phyloP scores from a whole-genome alignment of 2,113 vertebrate genomes.

The Platycercus adscitus region DNA sequence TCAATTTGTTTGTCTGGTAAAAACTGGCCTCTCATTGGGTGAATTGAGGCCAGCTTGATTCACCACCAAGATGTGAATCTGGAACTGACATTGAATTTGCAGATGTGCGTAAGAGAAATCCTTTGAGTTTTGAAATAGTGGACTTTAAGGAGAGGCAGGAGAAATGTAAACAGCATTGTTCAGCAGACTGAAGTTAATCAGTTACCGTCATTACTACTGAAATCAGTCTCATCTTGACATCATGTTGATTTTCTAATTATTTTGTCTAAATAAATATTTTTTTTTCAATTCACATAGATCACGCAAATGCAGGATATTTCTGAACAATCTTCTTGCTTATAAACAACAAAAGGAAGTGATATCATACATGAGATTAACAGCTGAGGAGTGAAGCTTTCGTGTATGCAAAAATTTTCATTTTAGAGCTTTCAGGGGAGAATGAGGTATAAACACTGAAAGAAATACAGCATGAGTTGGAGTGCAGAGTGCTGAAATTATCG shows the following conservation, averaged over 20 bases:
- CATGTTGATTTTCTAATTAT: slow-evolving; percentile 35
- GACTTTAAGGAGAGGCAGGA: slow-evolving; percentile 28
- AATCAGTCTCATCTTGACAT: slow-evolving; percentile 45
- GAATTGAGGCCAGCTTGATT: slow-evolving; percentile 71
- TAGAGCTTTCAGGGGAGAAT: neutral
- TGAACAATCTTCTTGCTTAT: slow-evolving; percentile 34
- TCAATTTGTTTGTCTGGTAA: slow-evolving; percentile 75
- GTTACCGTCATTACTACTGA: slow-evolving; percentile 28
- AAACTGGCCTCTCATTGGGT: slow-evolving; percentile 47
- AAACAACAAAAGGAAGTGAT: slow-evolving; percentile 63
- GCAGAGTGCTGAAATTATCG: slow-evolving; percentile 2
- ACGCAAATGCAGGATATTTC: slow-evolving; percentile 2
- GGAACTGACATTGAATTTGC: slow-evolving; percentile 75
- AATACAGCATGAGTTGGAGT: neutral
- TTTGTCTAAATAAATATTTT: slow-evolving; percentile 11
- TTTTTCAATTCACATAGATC: neutral
- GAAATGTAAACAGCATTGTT: slow-evolving; percentile 63
- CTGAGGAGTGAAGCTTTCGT: neutral
- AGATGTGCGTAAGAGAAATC: slow-evolving; percentile 78
- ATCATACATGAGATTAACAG: slow-evolving; percentile 27
- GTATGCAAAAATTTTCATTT: neutral
- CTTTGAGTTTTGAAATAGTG: slow-evolving; percentile 60
- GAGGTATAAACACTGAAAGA: neutral
- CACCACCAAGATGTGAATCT: slow-evolving; percentile 72
- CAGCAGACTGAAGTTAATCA: slow-evolving; percentile 31